A percentile compares a stretch with the other conserved stretches of the same genome.
Evolutionary conservation across 2,113 vertebrate species (phyloP).

Genomic region (Lophochroa leadbeateri): DNA sequence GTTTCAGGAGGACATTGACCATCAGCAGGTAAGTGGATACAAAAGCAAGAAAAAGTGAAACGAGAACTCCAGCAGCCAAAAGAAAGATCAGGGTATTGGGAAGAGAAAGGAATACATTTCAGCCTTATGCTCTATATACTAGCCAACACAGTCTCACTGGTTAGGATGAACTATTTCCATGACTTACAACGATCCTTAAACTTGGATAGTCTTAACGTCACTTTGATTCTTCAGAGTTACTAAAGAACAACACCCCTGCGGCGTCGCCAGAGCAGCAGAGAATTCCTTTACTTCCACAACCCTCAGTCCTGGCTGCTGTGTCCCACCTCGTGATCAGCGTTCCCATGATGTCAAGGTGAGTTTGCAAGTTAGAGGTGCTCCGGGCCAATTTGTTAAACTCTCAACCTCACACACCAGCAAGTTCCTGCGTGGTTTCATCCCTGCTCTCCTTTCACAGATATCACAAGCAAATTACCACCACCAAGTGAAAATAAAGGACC

Average conservation of each 20-base stretch:
- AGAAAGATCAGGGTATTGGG: rapidly evolving
- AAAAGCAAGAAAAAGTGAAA: background rate
- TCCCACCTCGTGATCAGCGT: background rate
- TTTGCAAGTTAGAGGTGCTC: background rate
- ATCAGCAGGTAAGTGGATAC: background rate
- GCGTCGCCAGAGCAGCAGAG: background rate
- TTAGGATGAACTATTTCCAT: background rate
- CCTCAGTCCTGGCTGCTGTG: background rate
- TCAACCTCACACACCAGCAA: background rate
- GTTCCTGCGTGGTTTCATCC: background rate
- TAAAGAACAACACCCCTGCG: background rate
- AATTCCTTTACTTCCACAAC: background rate
- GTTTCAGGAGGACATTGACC: background rate
- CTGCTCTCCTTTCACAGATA: background rate
- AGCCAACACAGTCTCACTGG: background rate
- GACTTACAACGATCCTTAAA: background rate
- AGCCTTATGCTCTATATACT: background rate
- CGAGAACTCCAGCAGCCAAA: background rate
- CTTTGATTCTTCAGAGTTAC: background rate
- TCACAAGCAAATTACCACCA: background rate
- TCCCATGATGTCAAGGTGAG: background rate
- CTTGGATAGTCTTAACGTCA: rapidly evolving
- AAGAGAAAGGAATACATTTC: background rate
- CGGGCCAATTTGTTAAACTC: background rate
- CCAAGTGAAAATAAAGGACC: background rate